These are phyloP conservation scores for Heteropelma amictum DNA, from an alignment of 2,888 invertebrate species.

Conservation along the genomic window DNA sequence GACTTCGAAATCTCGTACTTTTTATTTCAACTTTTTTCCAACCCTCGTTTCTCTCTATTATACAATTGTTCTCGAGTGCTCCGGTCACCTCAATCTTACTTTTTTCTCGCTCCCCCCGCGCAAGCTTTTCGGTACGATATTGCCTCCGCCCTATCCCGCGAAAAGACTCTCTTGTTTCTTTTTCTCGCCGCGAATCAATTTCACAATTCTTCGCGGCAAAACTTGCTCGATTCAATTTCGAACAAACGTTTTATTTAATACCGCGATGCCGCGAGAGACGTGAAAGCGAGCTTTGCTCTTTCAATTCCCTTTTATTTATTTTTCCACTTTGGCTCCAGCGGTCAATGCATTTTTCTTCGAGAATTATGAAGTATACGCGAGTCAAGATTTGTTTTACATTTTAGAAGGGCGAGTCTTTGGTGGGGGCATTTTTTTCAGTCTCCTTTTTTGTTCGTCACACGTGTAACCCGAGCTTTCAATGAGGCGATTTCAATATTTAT, in stretches of 20 bases:
- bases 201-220: slow-evolving; percentile 50
- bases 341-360: no score
- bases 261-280: not conserved
- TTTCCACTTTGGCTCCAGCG: slow-evolving; percentile 26
- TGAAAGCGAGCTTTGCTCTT: not conserved
- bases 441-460: no score
- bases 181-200: slow-evolving; percentile 51
- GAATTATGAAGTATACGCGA: no score
- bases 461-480: not conserved
- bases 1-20: slow-evolving; percentile 51
- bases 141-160: slow-evolving; percentile 33
- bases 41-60: slow-evolving; percentile 53
- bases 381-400: no score
- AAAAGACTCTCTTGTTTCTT: slow-evolving; percentile 7
- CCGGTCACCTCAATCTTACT: slow-evolving; percentile 28
- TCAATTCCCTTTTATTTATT: not conserved
- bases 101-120: not conserved
- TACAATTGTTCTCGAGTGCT: slow-evolving; percentile 56
- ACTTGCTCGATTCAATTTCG: slow-evolving; percentile 52
- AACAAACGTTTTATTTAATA: slow-evolving; percentile 52
- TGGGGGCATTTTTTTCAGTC: no score
- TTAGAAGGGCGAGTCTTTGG: no score
- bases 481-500: no score
- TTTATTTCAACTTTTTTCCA: slow-evolving; percentile 56
- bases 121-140: slow-evolving; percentile 41